These are phyloP conservation scores for Sebastolobus alascanus DNA, from an alignment of 2,797 vertebrate genomes.

Conservation along the genomic window DNA sequence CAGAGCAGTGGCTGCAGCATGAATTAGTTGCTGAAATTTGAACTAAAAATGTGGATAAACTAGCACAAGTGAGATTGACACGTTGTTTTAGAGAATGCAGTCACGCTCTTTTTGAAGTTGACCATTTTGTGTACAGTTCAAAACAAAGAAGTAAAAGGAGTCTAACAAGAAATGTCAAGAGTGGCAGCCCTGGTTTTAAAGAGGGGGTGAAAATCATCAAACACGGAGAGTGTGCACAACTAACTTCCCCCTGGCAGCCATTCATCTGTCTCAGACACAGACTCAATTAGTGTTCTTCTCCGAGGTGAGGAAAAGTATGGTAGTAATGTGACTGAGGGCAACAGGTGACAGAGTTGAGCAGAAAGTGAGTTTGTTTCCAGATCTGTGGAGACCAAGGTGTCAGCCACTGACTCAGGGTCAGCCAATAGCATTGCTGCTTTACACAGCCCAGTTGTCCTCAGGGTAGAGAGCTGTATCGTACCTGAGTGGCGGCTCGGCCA, in stretches of 20 bases:
- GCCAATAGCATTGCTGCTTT: not conserved
- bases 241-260: slow-evolving; percentile 7
- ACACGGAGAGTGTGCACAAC: not conserved
- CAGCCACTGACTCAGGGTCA: slow-evolving; percentile 9
- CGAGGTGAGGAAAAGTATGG: slow-evolving; percentile 28
- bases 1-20: not conserved
- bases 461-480: not conserved
- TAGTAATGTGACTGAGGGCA: slow-evolving; percentile 38
- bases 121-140: not conserved
- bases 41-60: not conserved
- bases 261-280: slow-evolving; percentile 1
- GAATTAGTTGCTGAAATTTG: not conserved
- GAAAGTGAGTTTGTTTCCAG: not conserved
- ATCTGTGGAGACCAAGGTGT: slow-evolving; percentile 1
- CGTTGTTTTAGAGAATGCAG: not conserved
- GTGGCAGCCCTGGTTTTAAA: slow-evolving; percentile 4
- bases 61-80: not conserved
- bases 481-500: not conserved
- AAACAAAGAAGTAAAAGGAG: not conserved
- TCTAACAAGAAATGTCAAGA: not conserved
- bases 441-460: slow-evolving; percentile 2
- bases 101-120: not conserved
- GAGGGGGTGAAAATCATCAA: slow-evolving; percentile 9
- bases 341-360: slow-evolving; percentile 21
- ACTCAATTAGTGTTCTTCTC: slow-evolving; percentile 6